These are phyloP conservation scores for Scaptomyza parva DNA, from an alignment of 2,888 invertebrate species.

Conservation along the genomic window DNA sequence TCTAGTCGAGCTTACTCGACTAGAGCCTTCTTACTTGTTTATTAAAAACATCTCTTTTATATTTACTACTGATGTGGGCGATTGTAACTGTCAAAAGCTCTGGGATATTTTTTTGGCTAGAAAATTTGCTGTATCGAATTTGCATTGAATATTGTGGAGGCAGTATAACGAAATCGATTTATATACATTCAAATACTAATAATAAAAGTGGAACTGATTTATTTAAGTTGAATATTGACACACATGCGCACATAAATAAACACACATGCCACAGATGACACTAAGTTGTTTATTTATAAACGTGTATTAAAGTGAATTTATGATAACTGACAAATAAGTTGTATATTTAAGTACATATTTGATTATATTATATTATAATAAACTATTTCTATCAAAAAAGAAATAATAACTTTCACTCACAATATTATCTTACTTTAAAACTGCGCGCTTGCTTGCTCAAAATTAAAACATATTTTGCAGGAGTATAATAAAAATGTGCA, in stretches of 20 bases:
- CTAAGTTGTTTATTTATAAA: not conserved
- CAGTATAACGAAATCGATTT: not conserved
- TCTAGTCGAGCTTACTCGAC: no score
- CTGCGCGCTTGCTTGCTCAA: not conserved
- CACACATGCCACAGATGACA: not conserved
- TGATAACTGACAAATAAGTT: not conserved
- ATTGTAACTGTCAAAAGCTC: not conserved
- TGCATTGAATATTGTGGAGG: not conserved
- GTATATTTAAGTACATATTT: no score
- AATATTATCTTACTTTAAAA: not conserved
- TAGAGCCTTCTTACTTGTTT: no score
- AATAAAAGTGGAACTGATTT: not conserved
- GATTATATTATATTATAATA: no score
- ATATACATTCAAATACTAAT: not conserved
- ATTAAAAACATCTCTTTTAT: not conserved
- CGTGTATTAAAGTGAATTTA: not conserved
- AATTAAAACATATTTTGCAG: not conserved
- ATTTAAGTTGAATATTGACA: not conserved
- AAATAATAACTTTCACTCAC: no score
- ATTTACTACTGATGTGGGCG: not conserved
- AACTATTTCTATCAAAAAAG: no score
- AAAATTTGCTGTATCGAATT: not conserved
- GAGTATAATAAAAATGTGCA: not conserved
- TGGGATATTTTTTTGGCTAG: not conserved
- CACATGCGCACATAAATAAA: not conserved